A percentile compares a stretch with the other conserved stretches of the same genome.
These are phyloP conservation scores for Norana najaformis DNA, from an alignment of 2,888 invertebrate genomes.

Conservation along the genomic window DNA sequence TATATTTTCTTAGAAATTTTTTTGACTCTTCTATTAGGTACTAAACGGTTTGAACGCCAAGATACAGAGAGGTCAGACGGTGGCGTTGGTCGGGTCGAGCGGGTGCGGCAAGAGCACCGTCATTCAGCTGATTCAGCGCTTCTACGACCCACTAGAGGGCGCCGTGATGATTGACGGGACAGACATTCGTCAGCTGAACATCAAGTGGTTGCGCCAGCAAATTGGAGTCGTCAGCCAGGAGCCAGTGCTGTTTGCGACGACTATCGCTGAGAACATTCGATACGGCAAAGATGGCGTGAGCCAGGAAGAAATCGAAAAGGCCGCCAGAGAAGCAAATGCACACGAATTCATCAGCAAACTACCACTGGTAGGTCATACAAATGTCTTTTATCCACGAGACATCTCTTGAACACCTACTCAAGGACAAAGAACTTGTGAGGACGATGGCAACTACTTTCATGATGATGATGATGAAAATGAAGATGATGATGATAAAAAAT, in stretches of 20 bases:
- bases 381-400: not conserved
- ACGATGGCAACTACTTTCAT: not conserved
- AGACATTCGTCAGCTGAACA: conserved; percentile 63
- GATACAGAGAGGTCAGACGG: conserved; percentile 57
- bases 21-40: conserved; percentile 62
- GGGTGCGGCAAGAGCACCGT: conserved; percentile 90
- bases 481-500: not conserved
- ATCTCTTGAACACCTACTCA: no score
- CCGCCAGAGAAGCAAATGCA: conserved; percentile 63
- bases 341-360: conserved; percentile 61
- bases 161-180: conserved; percentile 62
- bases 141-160: conserved; percentile 69
- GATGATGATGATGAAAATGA: no score
- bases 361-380: conserved; percentile 51
- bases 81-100: conserved; percentile 69
- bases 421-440: not conserved
- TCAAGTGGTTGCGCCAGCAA: conserved; percentile 63
- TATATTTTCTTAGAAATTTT: not conserved
- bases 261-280: conserved; percentile 66
- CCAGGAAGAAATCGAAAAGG: conserved; percentile 56
- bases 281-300: conserved; percentile 60
- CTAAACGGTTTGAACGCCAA: conserved; percentile 60
- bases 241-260: conserved; percentile 70
- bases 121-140: conserved; percentile 79
- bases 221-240: conserved; percentile 65